Percentiles rank a stretch among this genome's conserved stretches.
These are phyloP conservation scores for Chloroceryle inda DNA, from an alignment of 2,797 vertebrate species.

Conservation along the genomic window DNA sequence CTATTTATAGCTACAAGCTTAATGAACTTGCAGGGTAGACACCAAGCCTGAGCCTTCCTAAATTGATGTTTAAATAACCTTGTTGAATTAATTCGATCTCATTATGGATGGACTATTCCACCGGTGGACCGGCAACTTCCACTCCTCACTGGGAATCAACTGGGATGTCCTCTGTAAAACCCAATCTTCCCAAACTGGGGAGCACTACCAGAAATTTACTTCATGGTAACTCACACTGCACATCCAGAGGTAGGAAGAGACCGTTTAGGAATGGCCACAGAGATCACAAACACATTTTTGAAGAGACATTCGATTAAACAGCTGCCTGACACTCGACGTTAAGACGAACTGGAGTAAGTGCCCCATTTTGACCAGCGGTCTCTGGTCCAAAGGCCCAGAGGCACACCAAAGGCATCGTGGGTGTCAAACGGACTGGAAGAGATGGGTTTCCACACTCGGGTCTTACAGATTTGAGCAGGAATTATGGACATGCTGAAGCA, in stretches of 20 bases:
- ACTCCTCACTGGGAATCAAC: background rate
- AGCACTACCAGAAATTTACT: background rate
- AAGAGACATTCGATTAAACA: background rate
- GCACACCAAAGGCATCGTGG: no score
- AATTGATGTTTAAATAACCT: background rate
- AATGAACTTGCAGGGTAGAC: constrained; percentile 17
- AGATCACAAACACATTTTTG: background rate
- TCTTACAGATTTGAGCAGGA: background rate
- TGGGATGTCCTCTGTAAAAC: accelerated
- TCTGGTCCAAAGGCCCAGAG: no score
- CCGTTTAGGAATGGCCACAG: no score
- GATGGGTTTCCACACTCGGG: no score
- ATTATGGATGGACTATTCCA: background rate
- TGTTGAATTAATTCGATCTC: background rate
- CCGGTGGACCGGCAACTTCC: background rate
- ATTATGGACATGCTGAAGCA: background rate
- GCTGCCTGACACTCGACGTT: background rate
- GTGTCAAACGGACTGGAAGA: no score
- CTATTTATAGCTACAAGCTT: constrained; percentile 29
- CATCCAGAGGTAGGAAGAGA: background rate
- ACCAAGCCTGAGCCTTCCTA: background rate
- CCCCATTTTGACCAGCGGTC: no score
- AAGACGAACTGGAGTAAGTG: background rate
- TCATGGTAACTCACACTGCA: background rate
- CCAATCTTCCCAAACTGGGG: background rate